Conservation (phyloP, 2,113 vertebrate species). For the Coracopsis vasa region DNA sequence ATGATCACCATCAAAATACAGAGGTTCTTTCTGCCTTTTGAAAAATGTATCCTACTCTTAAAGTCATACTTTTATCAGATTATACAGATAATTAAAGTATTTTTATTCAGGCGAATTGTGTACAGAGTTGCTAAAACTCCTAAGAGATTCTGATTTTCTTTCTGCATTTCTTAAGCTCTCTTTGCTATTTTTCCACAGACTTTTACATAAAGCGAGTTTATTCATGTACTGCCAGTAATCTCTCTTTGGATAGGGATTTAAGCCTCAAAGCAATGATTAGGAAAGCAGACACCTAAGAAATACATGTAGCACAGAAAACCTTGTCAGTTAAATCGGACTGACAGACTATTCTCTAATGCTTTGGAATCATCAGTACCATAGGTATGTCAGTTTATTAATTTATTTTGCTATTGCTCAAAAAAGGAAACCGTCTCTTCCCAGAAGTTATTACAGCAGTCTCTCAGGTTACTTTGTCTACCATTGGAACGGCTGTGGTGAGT, state of each 20-base stretch:
- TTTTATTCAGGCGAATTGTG: background rate
- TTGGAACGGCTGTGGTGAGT: background rate
- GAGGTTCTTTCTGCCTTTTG: background rate
- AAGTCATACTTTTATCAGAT: background rate
- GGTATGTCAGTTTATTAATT: background rate
- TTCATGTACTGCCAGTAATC: background rate
- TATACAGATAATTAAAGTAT: background rate
- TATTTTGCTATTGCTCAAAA: background rate
- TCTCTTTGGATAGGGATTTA: background rate
- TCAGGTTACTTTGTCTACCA: rapidly evolving
- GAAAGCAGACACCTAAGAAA: background rate
- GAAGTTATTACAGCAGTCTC: background rate
- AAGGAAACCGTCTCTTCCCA: background rate
- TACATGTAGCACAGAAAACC: background rate
- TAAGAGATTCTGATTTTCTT: background rate
- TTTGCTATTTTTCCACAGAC: background rate
- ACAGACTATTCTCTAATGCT: background rate
- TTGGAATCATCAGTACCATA: background rate
- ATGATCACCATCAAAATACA: background rate
- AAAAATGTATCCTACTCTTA: background rate
- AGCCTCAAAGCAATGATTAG: background rate
- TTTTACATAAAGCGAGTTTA: background rate
- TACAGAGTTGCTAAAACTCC: background rate
- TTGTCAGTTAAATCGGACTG: background rate
- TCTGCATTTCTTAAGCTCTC: background rate